Conservation (phyloP, 2,113 vertebrate species). For the Porphyrio hochstetteri region DNA sequence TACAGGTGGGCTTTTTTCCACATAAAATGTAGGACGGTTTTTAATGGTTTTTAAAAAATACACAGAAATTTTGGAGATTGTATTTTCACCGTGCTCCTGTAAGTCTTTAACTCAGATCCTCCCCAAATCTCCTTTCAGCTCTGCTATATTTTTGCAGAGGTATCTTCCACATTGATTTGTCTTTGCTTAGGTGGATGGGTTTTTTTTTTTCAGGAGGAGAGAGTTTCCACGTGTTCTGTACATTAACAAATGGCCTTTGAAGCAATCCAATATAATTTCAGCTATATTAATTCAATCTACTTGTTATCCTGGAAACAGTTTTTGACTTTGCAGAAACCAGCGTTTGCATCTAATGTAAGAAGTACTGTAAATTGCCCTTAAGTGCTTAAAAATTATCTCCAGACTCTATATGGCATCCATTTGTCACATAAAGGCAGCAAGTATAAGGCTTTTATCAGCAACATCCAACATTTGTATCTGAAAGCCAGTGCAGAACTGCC, state of each 20-base stretch:
- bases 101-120: neutral
- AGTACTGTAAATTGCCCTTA: slow-evolving; percentile 51
- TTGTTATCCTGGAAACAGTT: slow-evolving; percentile 41
- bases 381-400: slow-evolving; percentile 65
- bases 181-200: neutral
- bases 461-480: slow-evolving; percentile 5
- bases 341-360: slow-evolving; percentile 25
- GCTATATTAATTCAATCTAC: slow-evolving; percentile 35
- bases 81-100: neutral
- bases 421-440: slow-evolving; percentile 31
- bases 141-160: neutral
- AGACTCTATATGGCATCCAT: slow-evolving; percentile 25
- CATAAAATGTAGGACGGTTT: neutral
- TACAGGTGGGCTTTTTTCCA: neutral
- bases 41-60: neutral
- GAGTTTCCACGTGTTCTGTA: slow-evolving; percentile 39
- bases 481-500: neutral
- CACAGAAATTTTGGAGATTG: neutral
- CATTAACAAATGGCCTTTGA: slow-evolving; percentile 48
- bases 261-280: slow-evolving; percentile 46
- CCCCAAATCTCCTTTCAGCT: neutral
- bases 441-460: slow-evolving; percentile 34
- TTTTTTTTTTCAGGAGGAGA: slow-evolving; percentile 9
- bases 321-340: slow-evolving; percentile 20
- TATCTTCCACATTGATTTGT: neutral